These are phyloP conservation scores for Okapia johnstoni DNA, from an alignment of 2,113 vertebrate species.

Conservation along the genomic window DNA sequence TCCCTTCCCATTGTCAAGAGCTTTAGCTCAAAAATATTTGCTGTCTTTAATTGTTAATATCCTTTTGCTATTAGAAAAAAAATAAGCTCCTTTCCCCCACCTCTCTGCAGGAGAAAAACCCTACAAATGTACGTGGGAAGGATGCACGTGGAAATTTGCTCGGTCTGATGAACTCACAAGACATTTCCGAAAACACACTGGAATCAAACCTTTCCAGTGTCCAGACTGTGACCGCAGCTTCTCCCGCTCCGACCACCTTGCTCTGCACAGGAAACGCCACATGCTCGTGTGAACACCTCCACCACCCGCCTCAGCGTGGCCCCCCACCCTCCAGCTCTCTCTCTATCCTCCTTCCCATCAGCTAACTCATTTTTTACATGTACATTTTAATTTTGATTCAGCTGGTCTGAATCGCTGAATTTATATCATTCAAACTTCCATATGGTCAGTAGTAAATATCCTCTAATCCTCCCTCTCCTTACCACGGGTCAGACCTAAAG, in stretches of 20 bases:
- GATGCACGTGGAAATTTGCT: conserved; percentile 99
- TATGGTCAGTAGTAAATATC: conserved; percentile 83
- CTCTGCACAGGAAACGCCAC: conserved; percentile 97
- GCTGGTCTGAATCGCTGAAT: conserved; percentile 86
- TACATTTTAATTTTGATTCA: conserved; percentile 84
- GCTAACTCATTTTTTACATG: conserved; percentile 76
- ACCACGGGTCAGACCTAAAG: conserved; percentile 89
- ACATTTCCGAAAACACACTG: conserved; percentile 99
- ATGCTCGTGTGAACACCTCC: conserved; percentile 87
- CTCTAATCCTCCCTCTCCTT: conserved; percentile 81
- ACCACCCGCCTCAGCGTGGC: neutral
- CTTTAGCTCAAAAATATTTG: neutral
- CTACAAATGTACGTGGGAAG: conserved; percentile 98
- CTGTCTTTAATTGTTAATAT: neutral
- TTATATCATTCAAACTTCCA: conserved; percentile 81
- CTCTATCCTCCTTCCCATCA: conserved; percentile 36
- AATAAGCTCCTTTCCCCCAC: neutral
- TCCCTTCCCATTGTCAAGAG: neutral
- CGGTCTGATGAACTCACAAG: conserved; percentile 98
- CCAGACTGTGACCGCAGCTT: conserved; percentile 99
- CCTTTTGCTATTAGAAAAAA: neutral
- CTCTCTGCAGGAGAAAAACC: conserved; percentile 93
- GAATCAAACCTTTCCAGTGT: conserved; percentile 98
- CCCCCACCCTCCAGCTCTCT: conserved; percentile 41
- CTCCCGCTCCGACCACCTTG: conserved; percentile 96